Evolutionary conservation across 1,140 invertebrate species (phyloP), one percentile per base, ranked within the genome.

Genomic region (Lanistes nyassanus): DNA sequence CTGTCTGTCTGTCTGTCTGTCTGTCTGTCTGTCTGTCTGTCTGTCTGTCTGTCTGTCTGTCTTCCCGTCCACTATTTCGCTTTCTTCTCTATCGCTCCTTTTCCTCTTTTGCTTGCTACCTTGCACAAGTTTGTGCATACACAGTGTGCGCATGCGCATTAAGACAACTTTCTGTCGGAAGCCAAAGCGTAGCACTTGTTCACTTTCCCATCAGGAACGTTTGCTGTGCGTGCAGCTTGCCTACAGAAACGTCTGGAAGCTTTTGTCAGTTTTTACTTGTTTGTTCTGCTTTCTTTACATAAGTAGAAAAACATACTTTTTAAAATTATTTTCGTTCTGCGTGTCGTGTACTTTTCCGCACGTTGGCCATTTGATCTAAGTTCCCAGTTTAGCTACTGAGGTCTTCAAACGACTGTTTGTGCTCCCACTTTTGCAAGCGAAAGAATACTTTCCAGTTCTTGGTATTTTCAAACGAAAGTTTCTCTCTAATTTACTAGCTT

Each of bases 1-100:
- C 21, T 47, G 5, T 71, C 37, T 53, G 7, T 55, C 16, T 19
- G 19, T 71, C 11, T n/a, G 7, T 71, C 34, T 53, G 7, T 55
- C 23, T 47, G 7, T 47, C 42, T 13, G 7, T 29, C 34, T 13
- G 34, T 79, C n/a, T 42, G 11, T 62, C 47, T 56, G 29, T 56
- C 39, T 26, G 9, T 65, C 77, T 64, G 34, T 62, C 65, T 79
- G 31, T 64, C 47, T 76, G 23, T 56, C 51, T 29, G 6, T 47
- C 70, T 29, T 23, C 67, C 23, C 47, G 26, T 78, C 31, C 26
- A 11, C 31, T n/a, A 26, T 31, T 62, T n/a, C 31, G 9, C 31
- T n/a, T 62, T 31, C n/a, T 31, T 16, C 58, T 26, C 11, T 62
- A 23, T 62, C 26, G n/a, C 58, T 62, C 58, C 7, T 31, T 11